Base-by-base conservation (phyloP, 2,113 vertebrate species). In the Pteronura brasiliensis region DNA sequence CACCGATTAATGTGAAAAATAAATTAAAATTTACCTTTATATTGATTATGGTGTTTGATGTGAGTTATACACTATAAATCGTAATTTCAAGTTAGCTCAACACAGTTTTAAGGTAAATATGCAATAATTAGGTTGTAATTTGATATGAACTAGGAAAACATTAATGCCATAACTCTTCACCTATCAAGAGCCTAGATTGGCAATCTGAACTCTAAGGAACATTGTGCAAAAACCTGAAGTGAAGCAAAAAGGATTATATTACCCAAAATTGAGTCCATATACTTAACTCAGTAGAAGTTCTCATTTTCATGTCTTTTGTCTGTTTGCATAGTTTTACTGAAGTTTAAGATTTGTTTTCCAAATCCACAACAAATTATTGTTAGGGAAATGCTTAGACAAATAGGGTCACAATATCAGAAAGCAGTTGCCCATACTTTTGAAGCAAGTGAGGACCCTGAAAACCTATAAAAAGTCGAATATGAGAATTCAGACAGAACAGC, bases 251-350 rank as follows among this genome's bases (percentile, higher is more conserved):
- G 92, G 52, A 86, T 27, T 84, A 23, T 65, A 49, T 86, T 89
- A 77, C 15, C 7, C 21, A 29, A 74, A 90, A 69, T 74, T 80
- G 25, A 92, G n/a, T 71, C 9, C 4, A 65, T 82, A 18, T 97
- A 84, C 63, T 74, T 88, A 71, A 61, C 18, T 93, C 17, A 85
- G 25, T 83, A 93, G 36, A 83, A 83, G 31, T 88, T 79, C 12
- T 74, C 52, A 85, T 91, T 95, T 95, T 80, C 65, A 31, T 87
- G 6, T 59, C 10, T 82, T 86, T 93, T 89, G 4, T 95, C 65
- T 44, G 0, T 96, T 96, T 96, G 4, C 49, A 76, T 44, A 88
- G 9, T 55, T 69, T 79, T 74, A 63, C 17, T 93, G 52, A 76
- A 10, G 67, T 93, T 74, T 77, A 47, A 88, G 13, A 21, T 95